These are phyloP conservation scores for Rhinogobius similis DNA, from an alignment of 2,113 vertebrate genomes.

Conservation along the genomic window DNA sequence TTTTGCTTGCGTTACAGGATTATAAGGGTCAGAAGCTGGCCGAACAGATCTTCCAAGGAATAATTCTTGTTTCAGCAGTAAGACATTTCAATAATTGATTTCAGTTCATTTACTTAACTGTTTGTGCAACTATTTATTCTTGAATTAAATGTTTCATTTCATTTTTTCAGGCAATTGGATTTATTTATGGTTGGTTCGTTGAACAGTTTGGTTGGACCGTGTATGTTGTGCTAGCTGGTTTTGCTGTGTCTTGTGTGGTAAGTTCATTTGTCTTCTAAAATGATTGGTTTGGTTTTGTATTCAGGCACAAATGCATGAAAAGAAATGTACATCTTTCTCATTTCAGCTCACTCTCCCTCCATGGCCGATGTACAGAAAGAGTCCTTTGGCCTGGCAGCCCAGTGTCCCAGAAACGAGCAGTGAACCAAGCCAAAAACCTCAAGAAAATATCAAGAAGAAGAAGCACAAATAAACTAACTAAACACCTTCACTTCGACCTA, in stretches of 20 bases:
- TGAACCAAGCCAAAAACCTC: constrained; percentile 85
- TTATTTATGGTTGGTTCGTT: constrained; percentile 88
- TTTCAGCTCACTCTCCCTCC: constrained; percentile 92
- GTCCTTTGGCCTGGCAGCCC: constrained; percentile 92
- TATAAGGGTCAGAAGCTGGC: constrained; percentile 97
- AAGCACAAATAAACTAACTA: constrained; percentile 85
- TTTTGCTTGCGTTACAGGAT: constrained; percentile 84
- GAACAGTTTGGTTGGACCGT: constrained; percentile 98
- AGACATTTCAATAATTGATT: constrained; percentile 42
- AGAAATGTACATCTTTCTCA: neutral
- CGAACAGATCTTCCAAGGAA: constrained; percentile 97
- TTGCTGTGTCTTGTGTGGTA: constrained; percentile 93
- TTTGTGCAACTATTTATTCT: neutral
- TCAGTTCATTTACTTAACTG: neutral
- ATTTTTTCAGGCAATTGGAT: constrained; percentile 87
- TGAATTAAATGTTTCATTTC: neutral
- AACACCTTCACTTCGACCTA: neutral
- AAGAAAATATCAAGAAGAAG: constrained; percentile 87
- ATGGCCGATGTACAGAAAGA: constrained; percentile 92
- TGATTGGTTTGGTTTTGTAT: neutral
- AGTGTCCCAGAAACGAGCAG: constrained; percentile 76
- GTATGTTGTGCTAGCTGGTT: constrained; percentile 92
- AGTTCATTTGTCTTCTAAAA: constrained; percentile 46
- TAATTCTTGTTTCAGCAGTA: constrained; percentile 95
- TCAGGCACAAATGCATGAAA: neutral